Conservation (phyloP, 2,888 invertebrate genomes). For the Agapostemon virescens region DNA sequence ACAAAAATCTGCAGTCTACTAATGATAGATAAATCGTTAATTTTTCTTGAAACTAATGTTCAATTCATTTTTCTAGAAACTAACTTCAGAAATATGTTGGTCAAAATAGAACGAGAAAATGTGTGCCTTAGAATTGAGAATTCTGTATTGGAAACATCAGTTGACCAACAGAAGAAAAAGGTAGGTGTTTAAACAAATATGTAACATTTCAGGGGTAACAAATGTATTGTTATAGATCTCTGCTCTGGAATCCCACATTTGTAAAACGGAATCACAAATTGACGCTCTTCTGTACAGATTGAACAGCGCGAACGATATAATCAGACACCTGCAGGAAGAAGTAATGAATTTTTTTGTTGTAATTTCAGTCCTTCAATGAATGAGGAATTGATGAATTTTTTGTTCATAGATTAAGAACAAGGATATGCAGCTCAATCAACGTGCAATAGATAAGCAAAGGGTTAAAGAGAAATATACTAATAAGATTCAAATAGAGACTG, state of each 20-base stretch:
- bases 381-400: conserved; percentile 32
- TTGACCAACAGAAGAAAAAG: conserved; percentile 85
- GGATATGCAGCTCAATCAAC: conserved; percentile 54
- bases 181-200: conserved; percentile 73
- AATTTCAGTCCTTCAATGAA: conserved; percentile 11
- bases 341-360: conserved; percentile 55
- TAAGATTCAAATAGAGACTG: conserved; percentile 86
- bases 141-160: conserved; percentile 83
- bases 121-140: conserved; percentile 86
- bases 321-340: conserved; percentile 84
- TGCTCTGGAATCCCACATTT: conserved; percentile 85
- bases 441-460: conserved; percentile 79
- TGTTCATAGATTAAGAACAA: conserved; percentile 53
- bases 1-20: neutral
- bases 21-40: neutral
- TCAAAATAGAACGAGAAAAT: conserved; percentile 87
- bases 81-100: conserved; percentile 84
- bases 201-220: neutral
- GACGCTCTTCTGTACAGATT: conserved; percentile 84
- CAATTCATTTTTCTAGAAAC: conserved; percentile 80
- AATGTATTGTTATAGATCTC: conserved; percentile 56
- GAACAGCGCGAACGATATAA: conserved; percentile 84
- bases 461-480: conserved; percentile 79
- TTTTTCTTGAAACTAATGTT: conserved; percentile 34
- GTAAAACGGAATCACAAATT: conserved; percentile 84